phyloP scores from a whole-genome alignment of 2,797 vertebrate species.

The Enteromius thamalakanensis region DNA sequence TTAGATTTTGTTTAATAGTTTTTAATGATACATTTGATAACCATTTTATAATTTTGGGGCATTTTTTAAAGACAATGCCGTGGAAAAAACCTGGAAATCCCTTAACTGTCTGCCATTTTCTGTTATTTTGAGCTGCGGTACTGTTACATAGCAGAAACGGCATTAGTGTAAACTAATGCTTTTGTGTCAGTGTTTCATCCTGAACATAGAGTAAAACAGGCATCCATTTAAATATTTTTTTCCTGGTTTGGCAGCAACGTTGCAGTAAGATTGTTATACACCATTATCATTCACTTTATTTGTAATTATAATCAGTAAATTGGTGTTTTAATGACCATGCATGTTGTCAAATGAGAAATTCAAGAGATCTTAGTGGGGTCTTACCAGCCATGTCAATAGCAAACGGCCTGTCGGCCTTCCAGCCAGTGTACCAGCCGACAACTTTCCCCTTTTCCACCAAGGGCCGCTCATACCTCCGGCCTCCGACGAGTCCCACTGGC shows the following conservation, averaged over 20 bases:
- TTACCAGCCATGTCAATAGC: conserved; percentile 98
- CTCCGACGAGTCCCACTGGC: conserved; percentile 87
- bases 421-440: conserved; percentile 97
- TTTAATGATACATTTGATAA: background rate
- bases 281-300: background rate
- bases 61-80: background rate
- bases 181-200: background rate
- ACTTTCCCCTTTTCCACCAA: conserved; percentile 87
- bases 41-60: too few species aligned
- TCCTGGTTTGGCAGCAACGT: background rate
- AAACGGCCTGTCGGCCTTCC: conserved; percentile 95
- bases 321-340: background rate
- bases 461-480: conserved; percentile 85
- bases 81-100: background rate
- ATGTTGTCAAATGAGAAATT: background rate
- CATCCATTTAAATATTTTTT: background rate
- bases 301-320: background rate
- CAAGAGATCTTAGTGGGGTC: conserved; percentile 36
- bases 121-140: background rate
- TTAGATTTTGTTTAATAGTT: background rate
- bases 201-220: background rate
- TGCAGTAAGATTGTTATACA: background rate
- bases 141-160: background rate
- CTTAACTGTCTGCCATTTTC: background rate
- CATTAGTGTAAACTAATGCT: background rate